Percentiles rank a stretch among this genome's conserved stretches.
phyloP scores from a whole-genome alignment of 2,888 invertebrate species.

The Sphaerophoria taeniata region DNA sequence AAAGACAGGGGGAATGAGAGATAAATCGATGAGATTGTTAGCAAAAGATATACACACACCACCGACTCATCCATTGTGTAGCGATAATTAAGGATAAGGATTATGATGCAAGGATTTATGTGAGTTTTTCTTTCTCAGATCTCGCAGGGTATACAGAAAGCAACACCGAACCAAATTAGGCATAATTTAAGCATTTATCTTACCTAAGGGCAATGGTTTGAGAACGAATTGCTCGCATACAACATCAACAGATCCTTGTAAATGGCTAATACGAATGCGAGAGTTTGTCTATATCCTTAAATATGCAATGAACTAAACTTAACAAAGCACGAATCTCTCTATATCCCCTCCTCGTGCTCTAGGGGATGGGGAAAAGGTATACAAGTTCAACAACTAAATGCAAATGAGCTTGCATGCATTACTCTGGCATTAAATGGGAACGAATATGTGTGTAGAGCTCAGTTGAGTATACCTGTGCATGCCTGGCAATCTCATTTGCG shows the following conservation, averaged over 20 bases:
- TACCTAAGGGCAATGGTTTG: slow-evolving; percentile 20
- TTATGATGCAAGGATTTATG: slow-evolving; percentile 36
- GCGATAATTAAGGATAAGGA: slow-evolving; percentile 31
- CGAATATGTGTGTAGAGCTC: not conserved
- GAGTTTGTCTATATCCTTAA: slow-evolving; percentile 1
- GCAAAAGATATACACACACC: not conserved
- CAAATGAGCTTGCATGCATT: slow-evolving; percentile 69
- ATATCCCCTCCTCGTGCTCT: too few relatives aligned
- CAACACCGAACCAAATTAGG: slow-evolving; percentile 32
- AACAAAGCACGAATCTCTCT: not conserved
- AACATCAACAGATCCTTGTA: slow-evolving; percentile 41
- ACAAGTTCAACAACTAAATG: slow-evolving; percentile 52
- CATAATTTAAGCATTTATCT: slow-evolving; percentile 36
- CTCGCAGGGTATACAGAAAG: not conserved
- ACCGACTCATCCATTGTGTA: not conserved
- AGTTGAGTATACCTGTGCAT: slow-evolving; percentile 10
- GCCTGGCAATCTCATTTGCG: slow-evolving; percentile 57
- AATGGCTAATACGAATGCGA: slow-evolving; percentile 16
- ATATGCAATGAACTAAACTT: slow-evolving; percentile 49
- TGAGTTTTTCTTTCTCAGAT: not conserved
- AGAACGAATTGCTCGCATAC: slow-evolving; percentile 16
- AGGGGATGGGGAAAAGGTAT: not conserved
- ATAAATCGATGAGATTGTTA: slow-evolving; percentile 51
- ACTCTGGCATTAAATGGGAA: slow-evolving; percentile 29
- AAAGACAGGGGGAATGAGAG: not conserved